Conservation (phyloP, 2,888 invertebrate genomes). For the Campoplex capitator region DNA sequence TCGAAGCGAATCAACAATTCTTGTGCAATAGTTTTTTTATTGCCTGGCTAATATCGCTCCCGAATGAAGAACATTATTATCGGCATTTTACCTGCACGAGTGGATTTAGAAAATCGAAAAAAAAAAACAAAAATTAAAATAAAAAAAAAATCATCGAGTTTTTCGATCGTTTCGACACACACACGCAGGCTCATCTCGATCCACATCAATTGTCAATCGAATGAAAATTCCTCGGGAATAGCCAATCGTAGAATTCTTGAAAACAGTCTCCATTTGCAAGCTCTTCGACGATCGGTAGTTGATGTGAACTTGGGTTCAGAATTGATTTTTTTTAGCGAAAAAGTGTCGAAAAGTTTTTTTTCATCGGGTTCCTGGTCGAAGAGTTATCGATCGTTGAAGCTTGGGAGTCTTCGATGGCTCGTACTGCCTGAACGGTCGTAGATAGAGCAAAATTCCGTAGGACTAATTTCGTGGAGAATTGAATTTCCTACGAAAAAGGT, state of each 20-base stretch:
- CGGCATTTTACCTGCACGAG: slow-evolving; percentile 59
- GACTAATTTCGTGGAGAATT: too few relatives aligned
- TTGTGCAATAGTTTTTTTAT: not conserved
- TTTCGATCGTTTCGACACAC: not conserved
- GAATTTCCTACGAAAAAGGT: too few relatives aligned
- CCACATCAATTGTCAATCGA: not conserved
- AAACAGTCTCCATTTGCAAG: not conserved
- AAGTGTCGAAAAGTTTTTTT: too few relatives aligned
- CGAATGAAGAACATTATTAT: slow-evolving; percentile 44
- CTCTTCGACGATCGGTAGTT: not conserved
- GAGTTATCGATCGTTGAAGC: too few relatives aligned
- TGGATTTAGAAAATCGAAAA: slow-evolving; percentile 43
- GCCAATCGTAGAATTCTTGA: not conserved
- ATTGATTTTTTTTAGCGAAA: too few relatives aligned
- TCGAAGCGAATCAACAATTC: not conserved
- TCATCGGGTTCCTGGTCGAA: too few relatives aligned
- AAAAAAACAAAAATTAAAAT: too few relatives aligned
- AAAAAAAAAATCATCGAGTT: not conserved
- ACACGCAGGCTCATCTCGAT: not conserved
- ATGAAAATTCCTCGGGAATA: not conserved
- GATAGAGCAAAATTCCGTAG: too few relatives aligned
- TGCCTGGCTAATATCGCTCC: slow-evolving; percentile 37
- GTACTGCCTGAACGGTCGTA: too few relatives aligned
- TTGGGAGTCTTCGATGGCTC: too few relatives aligned
- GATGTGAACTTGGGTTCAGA: too few relatives aligned